Evolutionary conservation across 2,888 invertebrate genomes (phyloP).

Genomic region (Gastrophysa polygoni): DNA sequence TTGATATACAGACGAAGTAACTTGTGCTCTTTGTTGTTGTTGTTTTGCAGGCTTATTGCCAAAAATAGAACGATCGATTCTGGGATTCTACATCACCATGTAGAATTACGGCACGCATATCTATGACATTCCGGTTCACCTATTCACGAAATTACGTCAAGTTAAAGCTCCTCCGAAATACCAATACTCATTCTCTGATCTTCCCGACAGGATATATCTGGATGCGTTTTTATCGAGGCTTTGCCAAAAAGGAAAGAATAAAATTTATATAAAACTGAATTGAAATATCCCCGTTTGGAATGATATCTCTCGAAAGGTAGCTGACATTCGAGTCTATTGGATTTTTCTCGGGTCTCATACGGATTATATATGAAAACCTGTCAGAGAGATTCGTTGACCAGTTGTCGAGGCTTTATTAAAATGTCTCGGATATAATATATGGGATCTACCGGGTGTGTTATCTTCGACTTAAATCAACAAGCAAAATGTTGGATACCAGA

Average conservation of each 20-base stretch:
- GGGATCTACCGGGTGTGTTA: neutral
- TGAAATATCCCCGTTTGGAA: constrained; percentile 20
- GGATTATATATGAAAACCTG: constrained; percentile 40
- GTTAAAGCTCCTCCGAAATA: neutral
- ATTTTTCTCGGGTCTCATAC: constrained; percentile 30
- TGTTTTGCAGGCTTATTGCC: too few relatives aligned
- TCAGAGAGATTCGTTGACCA: constrained; percentile 46
- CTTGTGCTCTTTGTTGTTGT: too few relatives aligned
- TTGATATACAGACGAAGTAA: too few relatives aligned
- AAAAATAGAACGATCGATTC: too few relatives aligned
- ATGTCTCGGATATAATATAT: constrained; percentile 27
- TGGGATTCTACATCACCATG: too few relatives aligned
- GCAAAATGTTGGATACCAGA: too few relatives aligned
- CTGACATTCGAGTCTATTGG: constrained; percentile 42
- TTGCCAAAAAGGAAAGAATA: constrained; percentile 18
- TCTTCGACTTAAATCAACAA: too few relatives aligned
- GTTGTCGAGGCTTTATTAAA: constrained; percentile 39
- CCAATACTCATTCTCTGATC: constrained; percentile 16
- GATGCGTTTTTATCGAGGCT: constrained; percentile 18
- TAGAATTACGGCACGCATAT: too few relatives aligned
- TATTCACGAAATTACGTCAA: too few relatives aligned
- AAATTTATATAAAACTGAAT: constrained; percentile 25
- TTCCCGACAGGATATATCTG: constrained; percentile 11
- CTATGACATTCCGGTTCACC: too few relatives aligned
- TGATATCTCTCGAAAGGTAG: constrained; percentile 32